phyloP scores from a whole-genome alignment of 1,140 invertebrate species.

The Saccostrea echinata region DNA sequence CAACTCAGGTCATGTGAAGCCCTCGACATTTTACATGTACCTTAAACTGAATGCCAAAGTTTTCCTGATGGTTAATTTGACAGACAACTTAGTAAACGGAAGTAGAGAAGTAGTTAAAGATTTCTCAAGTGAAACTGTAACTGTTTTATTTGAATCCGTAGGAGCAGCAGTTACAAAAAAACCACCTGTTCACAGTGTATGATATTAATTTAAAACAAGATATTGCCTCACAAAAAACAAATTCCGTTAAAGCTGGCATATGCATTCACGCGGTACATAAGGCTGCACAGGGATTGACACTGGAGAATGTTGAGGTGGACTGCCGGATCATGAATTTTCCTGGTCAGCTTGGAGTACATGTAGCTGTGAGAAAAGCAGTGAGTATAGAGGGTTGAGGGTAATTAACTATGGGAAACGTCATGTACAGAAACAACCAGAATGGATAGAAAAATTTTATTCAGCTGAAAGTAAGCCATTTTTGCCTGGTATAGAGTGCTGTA shows the following conservation, averaged over 20 bases:
- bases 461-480: background rate
- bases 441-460: constrained; percentile 16
- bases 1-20: background rate
- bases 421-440: background rate
- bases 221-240: background rate
- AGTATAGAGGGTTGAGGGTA: constrained; percentile 19
- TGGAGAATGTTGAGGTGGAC: constrained; percentile 45
- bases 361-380: constrained; percentile 47
- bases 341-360: constrained; percentile 56
- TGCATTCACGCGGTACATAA: constrained; percentile 54
- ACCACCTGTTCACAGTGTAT: constrained; percentile 22
- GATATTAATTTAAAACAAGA: constrained; percentile 36
- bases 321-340: constrained; percentile 48
- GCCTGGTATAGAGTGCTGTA: background rate
- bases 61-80: constrained; percentile 38
- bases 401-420: constrained; percentile 6
- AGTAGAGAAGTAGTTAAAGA: constrained; percentile 27
- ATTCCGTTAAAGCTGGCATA: constrained; percentile 45
- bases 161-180: background rate
- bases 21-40: background rate
- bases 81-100: constrained; percentile 49
- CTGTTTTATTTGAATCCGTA: constrained; percentile 40
- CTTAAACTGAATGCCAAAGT: constrained; percentile 42
- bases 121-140: constrained; percentile 25
- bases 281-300: constrained; percentile 54